Conservation (phyloP, 2,113 vertebrate genomes). For the Petroica traversi region DNA sequence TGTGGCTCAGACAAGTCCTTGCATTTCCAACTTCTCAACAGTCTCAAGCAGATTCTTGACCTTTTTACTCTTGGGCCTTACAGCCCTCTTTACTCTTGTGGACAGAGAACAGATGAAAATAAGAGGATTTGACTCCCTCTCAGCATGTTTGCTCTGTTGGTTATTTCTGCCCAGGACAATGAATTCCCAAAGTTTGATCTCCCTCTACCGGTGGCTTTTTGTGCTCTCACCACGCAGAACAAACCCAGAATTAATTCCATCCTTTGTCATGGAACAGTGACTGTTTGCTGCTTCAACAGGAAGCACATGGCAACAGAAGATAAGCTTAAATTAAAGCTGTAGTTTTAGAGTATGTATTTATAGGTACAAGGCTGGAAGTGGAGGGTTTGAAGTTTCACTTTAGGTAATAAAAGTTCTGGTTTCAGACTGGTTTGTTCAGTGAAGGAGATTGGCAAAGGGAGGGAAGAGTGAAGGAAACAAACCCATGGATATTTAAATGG, state of each 20-base stretch:
- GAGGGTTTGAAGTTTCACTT: background rate
- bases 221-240: accelerated
- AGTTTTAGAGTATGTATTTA: background rate
- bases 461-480: background rate
- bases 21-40: background rate
- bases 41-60: background rate
- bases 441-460: background rate
- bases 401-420: background rate
- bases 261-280: accelerated
- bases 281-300: background rate
- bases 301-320: background rate
- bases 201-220: slow-evolving; percentile 30
- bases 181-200: background rate
- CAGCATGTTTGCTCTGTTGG: accelerated
- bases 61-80: background rate
- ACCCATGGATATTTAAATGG: accelerated
- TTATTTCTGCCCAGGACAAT: accelerated
- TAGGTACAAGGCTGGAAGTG: background rate
- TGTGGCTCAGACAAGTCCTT: background rate
- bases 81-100: background rate
- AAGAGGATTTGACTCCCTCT: background rate
- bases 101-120: background rate
- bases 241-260: background rate
- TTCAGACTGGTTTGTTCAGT: background rate
- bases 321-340: background rate